Base-by-base conservation (phyloP, 2,888 invertebrate genomes). In the Trisateles emortualis region DNA sequence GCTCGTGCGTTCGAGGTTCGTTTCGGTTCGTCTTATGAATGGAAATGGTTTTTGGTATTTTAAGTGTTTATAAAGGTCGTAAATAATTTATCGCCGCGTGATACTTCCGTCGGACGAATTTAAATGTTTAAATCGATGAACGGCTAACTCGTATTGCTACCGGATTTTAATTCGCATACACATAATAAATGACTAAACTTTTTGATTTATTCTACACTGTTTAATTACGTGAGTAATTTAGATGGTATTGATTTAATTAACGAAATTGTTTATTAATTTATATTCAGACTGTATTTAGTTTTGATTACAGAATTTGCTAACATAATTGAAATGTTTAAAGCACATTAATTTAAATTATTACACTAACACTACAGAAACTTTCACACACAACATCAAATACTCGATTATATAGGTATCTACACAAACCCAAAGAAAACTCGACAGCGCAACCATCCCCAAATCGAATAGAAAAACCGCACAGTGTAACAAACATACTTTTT, bases 41-140 rank as follows among this genome's bases (percentile, higher is more conserved):
- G 92, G 88, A 86, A 90, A 91, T 90, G 89, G 83, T 87, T 88
- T 90, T 89, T 87, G 89, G 88, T 90, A 90, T 90, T 90, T 88
- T 87, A 89, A 90, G 90, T 88, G 90, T 92, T 90, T 90, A 84
- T 86, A 87, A 83, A 88, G 83, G 84, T 88, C 88, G 87, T 91
- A 90, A 90, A 91, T 90, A 86, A 91, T 89, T 84, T 86, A 90
- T 86, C 91, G 83, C 90, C 67, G 90, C 90, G 87, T 90, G 92
- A 90, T 91, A 90, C 89, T 90, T 91, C 92, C 92, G 90, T 84
- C 81, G 84, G 79, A 79, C 84, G 83, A 84, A 86, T 88, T 88
- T 85, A 81, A 86, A 86, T 84, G 82, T 85, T 85, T 76, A 81
- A 87, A 85, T 83, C 82, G 84, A 84, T 81, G 80, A 78, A 72